Percentiles rank a stretch among this genome's conserved stretches.
These are phyloP conservation scores for Ptyas mucosa DNA, from an alignment of 2,113 vertebrate genomes.

Conservation along the genomic window DNA sequence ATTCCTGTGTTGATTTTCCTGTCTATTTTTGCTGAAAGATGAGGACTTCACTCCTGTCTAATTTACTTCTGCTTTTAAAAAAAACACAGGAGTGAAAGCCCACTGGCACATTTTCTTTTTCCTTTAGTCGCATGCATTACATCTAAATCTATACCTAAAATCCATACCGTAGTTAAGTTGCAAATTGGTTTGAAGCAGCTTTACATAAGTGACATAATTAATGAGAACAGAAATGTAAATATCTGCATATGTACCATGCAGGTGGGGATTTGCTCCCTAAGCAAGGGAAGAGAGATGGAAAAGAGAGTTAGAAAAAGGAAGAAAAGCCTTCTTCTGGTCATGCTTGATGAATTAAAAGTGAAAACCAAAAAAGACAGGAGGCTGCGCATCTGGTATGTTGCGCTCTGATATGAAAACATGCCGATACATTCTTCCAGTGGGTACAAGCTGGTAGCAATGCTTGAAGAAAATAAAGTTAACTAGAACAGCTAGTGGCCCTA, in stretches of 20 bases:
- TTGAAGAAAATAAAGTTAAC: neutral
- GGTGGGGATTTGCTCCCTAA: neutral
- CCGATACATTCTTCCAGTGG: neutral
- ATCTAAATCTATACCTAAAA: neutral
- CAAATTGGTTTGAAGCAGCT: neutral
- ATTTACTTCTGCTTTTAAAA: neutral
- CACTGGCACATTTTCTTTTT: neutral
- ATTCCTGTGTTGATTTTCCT: neutral
- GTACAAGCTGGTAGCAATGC: neutral
- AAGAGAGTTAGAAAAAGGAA: neutral
- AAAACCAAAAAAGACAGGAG: neutral
- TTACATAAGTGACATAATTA: neutral
- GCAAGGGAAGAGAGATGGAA: neutral
- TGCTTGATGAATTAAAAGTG: neutral
- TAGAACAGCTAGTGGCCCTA: neutral
- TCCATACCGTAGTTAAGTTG: neutral
- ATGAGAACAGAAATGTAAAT: neutral
- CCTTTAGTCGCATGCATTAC: neutral
- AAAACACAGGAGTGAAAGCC: neutral
- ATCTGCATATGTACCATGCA: neutral
- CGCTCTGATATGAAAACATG: neutral
- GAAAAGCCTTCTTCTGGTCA: neutral
- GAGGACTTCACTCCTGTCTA: neutral
- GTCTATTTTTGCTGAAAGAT: neutral
- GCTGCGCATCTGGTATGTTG: neutral